These are phyloP conservation scores for Setipinna tenuifilis DNA, from an alignment of 2,797 vertebrate genomes.

Conservation along the genomic window DNA sequence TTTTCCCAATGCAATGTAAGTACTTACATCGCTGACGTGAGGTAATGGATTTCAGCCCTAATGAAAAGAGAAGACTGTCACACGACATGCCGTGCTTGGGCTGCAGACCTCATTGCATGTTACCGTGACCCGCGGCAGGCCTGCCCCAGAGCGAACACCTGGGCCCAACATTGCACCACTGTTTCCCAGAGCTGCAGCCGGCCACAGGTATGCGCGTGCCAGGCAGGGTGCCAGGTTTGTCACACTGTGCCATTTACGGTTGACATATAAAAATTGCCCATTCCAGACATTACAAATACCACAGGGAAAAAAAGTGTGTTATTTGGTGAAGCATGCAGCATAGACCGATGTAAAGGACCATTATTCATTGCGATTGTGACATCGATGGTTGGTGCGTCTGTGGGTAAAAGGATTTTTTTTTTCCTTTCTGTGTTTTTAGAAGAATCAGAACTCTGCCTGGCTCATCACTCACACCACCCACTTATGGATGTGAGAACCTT, in stretches of 20 bases:
- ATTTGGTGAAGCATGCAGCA: neutral
- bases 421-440: neutral
- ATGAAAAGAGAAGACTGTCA: neutral
- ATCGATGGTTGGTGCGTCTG: neutral
- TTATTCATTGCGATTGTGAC: conserved; percentile 22
- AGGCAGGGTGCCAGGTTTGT: conserved; percentile 33
- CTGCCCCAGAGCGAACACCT: neutral
- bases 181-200: conserved; percentile 23
- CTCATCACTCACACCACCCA: neutral
- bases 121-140: neutral
- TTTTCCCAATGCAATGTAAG: too few relatives aligned
- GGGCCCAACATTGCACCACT: neutral
- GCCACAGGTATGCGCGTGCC: neutral
- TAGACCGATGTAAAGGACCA: conserved; percentile 37
- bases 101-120: neutral
- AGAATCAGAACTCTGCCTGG: neutral
- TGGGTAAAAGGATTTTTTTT: conserved; percentile 2
- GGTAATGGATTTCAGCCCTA: neutral
- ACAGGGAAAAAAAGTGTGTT: conserved; percentile 18
- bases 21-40: too few relatives aligned
- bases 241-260: conserved; percentile 37
- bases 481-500: neutral
- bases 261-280: conserved; percentile 32
- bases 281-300: conserved; percentile 40
- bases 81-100: neutral